Evolutionary conservation across 1,140 invertebrate genomes (phyloP), one percentile per base, ranked within the genome.

Genomic region (Drosophila miranda): DNA sequence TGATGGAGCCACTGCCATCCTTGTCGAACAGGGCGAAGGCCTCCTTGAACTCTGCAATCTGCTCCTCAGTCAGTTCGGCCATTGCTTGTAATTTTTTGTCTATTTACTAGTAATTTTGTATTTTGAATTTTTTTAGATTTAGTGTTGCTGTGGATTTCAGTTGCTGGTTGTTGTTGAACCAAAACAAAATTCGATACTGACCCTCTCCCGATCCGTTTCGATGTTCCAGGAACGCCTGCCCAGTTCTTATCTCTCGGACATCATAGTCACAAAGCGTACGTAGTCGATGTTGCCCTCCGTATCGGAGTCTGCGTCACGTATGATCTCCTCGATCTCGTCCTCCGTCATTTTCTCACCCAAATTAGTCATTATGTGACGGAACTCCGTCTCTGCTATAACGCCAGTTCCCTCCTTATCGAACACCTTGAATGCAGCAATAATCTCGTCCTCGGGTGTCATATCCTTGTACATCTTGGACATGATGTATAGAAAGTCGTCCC

Each of bases 1-100:
- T 96, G 90, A 99, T 98, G 89, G 96, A 93, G 1, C 98, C 98
- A 77, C 97, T 96, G 76, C 97, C 97, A 91, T 98, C 97, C 91
- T 97, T 97, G 91, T 98, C 97, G 89, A 98, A 98, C 54, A 98
- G 96, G 77, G 94, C 94, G 91, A 69, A 92, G 2, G 91, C 90
- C 45, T 89, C 91, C 34, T 79, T 79, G 9, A 90, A 87, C 42
- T 91, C 90, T n/a, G 64, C 54, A 9, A 86, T 46, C 21, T 84
- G 77, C 19, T 84, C 81, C 3, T 84, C 82, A 1, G 68, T 61
- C 21, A 84, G 11, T 0, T 86, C 38, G n/a, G 49, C 26, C 57
- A 62, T 63, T 28, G 11, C 13, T 13, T 11, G 3, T 34, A 9
- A 8, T 3, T 3, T 34, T 2, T 11, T 30, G 8, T 11, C 3